Conservation (phyloP, 2,113 vertebrate species). For the Coracopsis vasa region DNA sequence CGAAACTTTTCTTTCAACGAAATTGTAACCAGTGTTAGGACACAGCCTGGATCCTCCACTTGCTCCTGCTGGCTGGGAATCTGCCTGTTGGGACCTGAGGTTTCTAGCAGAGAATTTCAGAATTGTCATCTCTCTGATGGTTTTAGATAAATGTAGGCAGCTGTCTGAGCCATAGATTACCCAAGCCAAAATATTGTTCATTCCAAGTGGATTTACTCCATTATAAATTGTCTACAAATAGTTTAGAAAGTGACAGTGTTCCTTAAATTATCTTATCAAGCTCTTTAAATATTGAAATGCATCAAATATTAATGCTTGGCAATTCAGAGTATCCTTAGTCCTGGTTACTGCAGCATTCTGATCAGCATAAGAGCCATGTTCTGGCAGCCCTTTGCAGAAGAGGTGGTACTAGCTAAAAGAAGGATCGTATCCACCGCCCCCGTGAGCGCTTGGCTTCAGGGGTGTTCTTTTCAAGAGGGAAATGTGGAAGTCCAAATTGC, state of each 20-base stretch:
- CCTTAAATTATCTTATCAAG: slow-evolving; percentile 63
- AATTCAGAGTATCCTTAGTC: not conserved
- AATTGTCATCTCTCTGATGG: not conserved
- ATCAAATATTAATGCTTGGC: slow-evolving; percentile 57
- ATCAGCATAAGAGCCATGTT: not conserved
- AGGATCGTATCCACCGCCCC: accelerated
- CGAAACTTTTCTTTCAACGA: not conserved
- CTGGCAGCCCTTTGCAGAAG: not conserved
- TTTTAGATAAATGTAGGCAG: slow-evolving; percentile 38
- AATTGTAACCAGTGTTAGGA: not conserved
- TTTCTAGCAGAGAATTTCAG: slow-evolving; percentile 1
- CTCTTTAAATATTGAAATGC: slow-evolving; percentile 66
- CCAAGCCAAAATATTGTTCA: slow-evolving; percentile 28
- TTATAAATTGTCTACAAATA: slow-evolving; percentile 56
- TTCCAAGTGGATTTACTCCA: slow-evolving; percentile 42
- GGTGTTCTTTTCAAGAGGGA: not conserved
- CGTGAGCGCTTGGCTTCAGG: not conserved
- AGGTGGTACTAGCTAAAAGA: not conserved
- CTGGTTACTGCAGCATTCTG: not conserved
- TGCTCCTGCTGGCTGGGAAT: not conserved
- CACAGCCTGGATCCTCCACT: not conserved
- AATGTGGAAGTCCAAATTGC: not conserved
- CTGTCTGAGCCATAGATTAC: not conserved
- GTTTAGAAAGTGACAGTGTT: slow-evolving; percentile 29
- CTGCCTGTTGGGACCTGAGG: not conserved